Evolutionary conservation across 1,140 invertebrate genomes (phyloP).

Genomic region (Hydropsyche tenuis): DNA sequence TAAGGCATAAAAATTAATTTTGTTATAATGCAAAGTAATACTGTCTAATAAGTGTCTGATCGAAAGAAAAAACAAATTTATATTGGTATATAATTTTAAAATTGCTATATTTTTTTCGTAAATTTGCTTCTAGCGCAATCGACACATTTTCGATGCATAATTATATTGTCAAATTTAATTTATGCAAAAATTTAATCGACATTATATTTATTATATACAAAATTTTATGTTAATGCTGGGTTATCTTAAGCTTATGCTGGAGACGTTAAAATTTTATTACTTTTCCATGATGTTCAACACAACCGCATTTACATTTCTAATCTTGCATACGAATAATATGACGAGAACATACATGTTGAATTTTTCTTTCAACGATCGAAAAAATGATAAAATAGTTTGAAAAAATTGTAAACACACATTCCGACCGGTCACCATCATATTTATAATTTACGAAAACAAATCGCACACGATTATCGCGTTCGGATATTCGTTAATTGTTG

Average conservation of each 20-base stretch:
- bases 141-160: not conserved
- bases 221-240: slow-evolving; percentile 9
- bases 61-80: too few relatives aligned
- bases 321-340: not conserved
- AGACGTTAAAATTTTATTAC: slow-evolving; percentile 13
- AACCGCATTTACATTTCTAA: slow-evolving; percentile 9
- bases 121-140: not conserved
- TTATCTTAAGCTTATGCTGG: not conserved
- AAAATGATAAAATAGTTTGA: too few relatives aligned
- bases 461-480: not conserved
- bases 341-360: too few relatives aligned
- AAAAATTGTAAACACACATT: too few relatives aligned
- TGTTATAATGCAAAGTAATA: too few relatives aligned
- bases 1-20: too few relatives aligned
- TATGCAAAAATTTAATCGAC: not conserved
- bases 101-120: not conserved
- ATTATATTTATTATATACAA: not conserved
- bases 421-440: too few relatives aligned
- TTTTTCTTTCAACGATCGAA: too few relatives aligned
- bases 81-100: too few relatives aligned
- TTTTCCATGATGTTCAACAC: not conserved
- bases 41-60: too few relatives aligned
- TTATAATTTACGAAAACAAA: not conserved
- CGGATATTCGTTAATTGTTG: not conserved
- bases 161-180: not conserved